Conservation (phyloP, 2,113 vertebrate species). For the Ceratotherium simum region DNA sequence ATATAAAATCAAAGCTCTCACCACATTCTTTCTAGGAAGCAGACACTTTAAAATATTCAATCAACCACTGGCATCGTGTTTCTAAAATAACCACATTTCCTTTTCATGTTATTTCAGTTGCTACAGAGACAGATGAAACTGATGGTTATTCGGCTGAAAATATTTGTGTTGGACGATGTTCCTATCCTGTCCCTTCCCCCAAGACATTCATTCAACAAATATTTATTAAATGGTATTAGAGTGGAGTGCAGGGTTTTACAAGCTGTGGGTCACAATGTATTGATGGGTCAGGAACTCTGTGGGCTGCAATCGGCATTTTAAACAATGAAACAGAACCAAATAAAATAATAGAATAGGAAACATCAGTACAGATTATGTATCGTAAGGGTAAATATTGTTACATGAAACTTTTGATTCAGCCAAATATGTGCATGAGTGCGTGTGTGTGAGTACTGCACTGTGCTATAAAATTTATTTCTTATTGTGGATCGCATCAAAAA, state of each 20-base stretch:
- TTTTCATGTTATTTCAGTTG: conserved; percentile 76
- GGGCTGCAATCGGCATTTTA: neutral
- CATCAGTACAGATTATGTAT: neutral
- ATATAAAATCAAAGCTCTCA: conserved; percentile 25
- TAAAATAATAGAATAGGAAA: neutral
- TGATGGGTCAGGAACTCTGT: neutral
- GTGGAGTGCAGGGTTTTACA: neutral
- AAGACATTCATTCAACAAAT: conserved; percentile 16
- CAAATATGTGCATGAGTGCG: too few species aligned
- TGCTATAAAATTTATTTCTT: neutral
- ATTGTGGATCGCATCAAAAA: neutral
- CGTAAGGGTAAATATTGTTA: neutral
- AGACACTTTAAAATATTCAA: conserved; percentile 42
- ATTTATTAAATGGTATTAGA: neutral
- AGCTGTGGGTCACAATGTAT: neutral
- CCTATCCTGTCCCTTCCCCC: neutral
- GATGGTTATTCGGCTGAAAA: conserved; percentile 41
- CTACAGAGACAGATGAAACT: conserved; percentile 55
- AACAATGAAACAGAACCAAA: neutral
- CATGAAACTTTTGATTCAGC: neutral
- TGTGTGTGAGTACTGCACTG: neutral
- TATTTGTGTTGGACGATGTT: conserved; percentile 60
- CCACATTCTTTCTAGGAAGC: conserved; percentile 59
- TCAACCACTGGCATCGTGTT: conserved; percentile 19
- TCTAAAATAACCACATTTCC: conserved; percentile 57